Evolutionary conservation across 2,113 vertebrate genomes (phyloP).

Genomic region (Parus major): DNA sequence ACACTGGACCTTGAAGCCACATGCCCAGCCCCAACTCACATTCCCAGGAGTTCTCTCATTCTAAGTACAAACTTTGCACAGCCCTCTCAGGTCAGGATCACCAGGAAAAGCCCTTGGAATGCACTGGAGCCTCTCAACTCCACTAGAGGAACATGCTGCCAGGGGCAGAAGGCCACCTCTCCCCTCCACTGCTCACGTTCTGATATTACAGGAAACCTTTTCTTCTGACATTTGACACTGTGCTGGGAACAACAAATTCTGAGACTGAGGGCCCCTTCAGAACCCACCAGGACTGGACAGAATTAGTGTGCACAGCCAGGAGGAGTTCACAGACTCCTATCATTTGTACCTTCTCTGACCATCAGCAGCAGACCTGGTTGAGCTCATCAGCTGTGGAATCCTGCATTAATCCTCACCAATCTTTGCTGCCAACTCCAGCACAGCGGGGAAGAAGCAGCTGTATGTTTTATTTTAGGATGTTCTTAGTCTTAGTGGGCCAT

Average conservation of each 20-base stretch:
- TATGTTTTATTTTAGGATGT: not conserved
- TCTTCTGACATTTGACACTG: not conserved
- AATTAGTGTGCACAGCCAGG: not conserved
- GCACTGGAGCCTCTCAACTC: not conserved
- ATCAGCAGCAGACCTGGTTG: not conserved
- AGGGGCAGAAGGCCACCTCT: not conserved
- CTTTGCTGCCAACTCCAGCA: not conserved
- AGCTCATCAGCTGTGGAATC: not conserved
- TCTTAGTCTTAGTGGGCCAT: not conserved
- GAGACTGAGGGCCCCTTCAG: not conserved
- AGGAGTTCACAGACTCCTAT: not conserved
- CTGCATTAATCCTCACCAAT: not conserved
- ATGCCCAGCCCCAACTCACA: not conserved
- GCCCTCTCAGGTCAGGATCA: not conserved
- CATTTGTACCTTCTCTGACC: not conserved
- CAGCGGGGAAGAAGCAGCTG: not conserved
- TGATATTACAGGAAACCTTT: not conserved
- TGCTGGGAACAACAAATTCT: not conserved
- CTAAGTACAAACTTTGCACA: not conserved
- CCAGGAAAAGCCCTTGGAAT: not conserved
- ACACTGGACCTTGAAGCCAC: not conserved
- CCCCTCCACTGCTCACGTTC: not conserved
- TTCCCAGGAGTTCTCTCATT: not conserved
- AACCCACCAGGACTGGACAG: not conserved
- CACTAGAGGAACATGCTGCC: fast-evolving